A percentile compares a stretch with the other conserved stretches of the same genome.
phyloP scores from a whole-genome alignment of 2,113 vertebrate genomes.

The Laticauda laticaudata region DNA sequence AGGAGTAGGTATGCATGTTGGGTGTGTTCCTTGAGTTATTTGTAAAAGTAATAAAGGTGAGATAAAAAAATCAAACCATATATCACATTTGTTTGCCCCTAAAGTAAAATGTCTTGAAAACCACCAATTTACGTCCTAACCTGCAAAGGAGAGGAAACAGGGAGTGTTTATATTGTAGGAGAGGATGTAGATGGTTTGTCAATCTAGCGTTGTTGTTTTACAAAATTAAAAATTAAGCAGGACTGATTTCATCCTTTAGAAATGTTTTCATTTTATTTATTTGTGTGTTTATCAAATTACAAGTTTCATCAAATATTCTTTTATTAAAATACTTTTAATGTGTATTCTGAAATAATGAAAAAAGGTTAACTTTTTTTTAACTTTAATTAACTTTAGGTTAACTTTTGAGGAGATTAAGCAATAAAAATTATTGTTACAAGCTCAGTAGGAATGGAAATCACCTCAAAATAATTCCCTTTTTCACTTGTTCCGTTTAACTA shows the following conservation, averaged over 20 bases:
- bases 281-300: not conserved
- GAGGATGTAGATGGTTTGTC: constrained; percentile 7
- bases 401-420: not conserved
- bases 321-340: not conserved
- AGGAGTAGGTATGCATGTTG: too few species aligned
- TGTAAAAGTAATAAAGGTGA: too few species aligned
- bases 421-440: not conserved
- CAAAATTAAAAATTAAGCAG: constrained; percentile 28
- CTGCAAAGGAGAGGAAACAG: not conserved
- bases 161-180: constrained; percentile 11
- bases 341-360: not conserved
- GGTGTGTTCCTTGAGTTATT: too few species aligned
- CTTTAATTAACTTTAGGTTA: not conserved
- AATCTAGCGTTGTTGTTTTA: constrained; percentile 7
- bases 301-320: not conserved
- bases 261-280: constrained; percentile 37
- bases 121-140: not conserved
- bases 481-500: not conserved
- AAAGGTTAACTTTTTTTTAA: not conserved
- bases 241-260: constrained; percentile 45
- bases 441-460: not conserved
- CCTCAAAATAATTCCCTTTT: not conserved
- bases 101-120: not conserved
- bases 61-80: not conserved
- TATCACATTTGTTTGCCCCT: not conserved